These are phyloP conservation scores for Drosophila mimetica DNA, from an alignment of 2,888 invertebrate genomes.

Conservation along the genomic window DNA sequence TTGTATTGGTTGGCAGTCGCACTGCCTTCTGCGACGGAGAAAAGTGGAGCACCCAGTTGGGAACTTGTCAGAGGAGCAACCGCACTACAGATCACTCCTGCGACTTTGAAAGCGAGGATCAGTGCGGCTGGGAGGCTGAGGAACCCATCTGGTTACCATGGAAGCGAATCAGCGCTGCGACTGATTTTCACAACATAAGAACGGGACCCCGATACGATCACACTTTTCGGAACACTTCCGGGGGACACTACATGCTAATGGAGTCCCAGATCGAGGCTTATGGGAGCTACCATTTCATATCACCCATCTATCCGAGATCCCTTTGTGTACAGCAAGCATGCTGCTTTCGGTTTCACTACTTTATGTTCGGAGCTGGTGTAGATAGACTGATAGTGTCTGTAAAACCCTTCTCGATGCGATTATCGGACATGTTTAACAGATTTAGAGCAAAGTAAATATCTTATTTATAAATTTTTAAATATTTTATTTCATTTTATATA, in stretches of 20 bases:
- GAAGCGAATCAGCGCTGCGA: slow-evolving; percentile 87
- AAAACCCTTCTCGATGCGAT: slow-evolving; percentile 83
- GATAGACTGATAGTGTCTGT: slow-evolving; percentile 86
- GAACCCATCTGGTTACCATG: slow-evolving; percentile 89
- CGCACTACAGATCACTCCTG: slow-evolving; percentile 60
- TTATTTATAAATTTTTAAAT: not conserved
- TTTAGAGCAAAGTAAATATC: slow-evolving; percentile 23
- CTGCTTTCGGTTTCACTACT: slow-evolving; percentile 90
- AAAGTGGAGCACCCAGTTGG: slow-evolving; percentile 89
- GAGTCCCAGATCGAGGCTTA: slow-evolving; percentile 85
- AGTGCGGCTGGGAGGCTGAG: slow-evolving; percentile 93
- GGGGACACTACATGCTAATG: slow-evolving; percentile 93
- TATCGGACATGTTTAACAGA: slow-evolving; percentile 49
- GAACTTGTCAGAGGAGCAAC: slow-evolving; percentile 85
- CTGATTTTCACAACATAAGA: slow-evolving; percentile 57
- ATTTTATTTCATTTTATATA: not conserved
- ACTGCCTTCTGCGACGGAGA: slow-evolving; percentile 90
- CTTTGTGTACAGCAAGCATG: slow-evolving; percentile 85
- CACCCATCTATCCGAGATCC: slow-evolving; percentile 87
- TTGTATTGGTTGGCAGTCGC: slow-evolving; percentile 86
- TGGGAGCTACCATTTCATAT: slow-evolving; percentile 86
- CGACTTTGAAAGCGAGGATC: slow-evolving; percentile 85
- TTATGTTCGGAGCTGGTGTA: slow-evolving; percentile 90
- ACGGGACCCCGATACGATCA: slow-evolving; percentile 92
- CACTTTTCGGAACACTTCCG: slow-evolving; percentile 86